Conservation (phyloP, 2,113 vertebrate species). For the Thamnaconus septentrionalis region DNA sequence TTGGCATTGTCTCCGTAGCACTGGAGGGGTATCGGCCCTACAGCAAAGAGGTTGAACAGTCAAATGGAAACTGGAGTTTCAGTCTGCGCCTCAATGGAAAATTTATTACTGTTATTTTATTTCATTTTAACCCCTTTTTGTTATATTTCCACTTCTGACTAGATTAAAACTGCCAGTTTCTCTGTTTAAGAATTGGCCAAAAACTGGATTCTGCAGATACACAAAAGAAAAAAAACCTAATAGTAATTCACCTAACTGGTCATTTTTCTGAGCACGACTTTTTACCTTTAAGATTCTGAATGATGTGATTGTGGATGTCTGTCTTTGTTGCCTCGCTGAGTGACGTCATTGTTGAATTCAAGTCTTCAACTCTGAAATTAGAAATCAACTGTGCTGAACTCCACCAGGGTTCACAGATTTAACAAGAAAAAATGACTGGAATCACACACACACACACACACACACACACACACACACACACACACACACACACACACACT, state of each 20-base stretch:
- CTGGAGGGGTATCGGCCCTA: conserved; percentile 58
- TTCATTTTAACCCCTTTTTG: no score
- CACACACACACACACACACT: background rate
- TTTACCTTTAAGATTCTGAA: conserved; percentile 66
- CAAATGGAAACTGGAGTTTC: no score
- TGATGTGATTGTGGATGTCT: conserved; percentile 58
- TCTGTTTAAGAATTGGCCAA: no score
- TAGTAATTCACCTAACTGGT: no score
- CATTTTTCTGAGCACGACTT: background rate
- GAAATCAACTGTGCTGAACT: background rate
- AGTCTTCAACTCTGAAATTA: conserved; percentile 51
- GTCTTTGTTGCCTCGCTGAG: conserved; percentile 43
- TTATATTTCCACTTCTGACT: no score
- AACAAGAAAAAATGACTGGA: background rate
- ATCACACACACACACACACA: background rate
- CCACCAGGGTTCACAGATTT: background rate
- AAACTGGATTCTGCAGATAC: background rate
- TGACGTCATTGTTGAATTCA: conserved; percentile 54
- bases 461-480: no score
- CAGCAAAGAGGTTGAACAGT: background rate
- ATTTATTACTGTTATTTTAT: no score
- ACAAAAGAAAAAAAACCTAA: no score
- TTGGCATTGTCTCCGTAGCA: conserved; percentile 62
- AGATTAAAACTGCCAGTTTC: no score
- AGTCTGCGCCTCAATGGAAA: no score